These are phyloP conservation scores for Scaptomyza graminum DNA, from an alignment of 1,140 invertebrate genomes.

Conservation along the genomic window DNA sequence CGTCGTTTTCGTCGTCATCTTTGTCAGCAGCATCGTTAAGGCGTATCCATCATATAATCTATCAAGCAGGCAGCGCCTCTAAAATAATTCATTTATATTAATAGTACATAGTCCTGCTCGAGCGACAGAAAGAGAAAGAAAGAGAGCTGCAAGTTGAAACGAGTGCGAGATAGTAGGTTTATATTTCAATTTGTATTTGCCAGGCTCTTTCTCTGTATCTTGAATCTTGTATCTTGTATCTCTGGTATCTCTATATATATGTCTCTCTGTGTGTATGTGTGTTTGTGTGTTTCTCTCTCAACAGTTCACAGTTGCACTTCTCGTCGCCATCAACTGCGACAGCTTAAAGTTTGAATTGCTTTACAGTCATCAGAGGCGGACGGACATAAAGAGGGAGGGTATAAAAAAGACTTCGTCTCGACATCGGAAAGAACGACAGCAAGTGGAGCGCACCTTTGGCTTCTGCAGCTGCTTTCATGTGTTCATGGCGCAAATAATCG, in stretches of 20 bases:
- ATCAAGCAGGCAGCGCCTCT: constrained; percentile 50
- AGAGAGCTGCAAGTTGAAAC: not conserved
- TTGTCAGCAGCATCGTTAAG: constrained; percentile 64
- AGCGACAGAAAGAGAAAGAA: not conserved
- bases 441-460: constrained; percentile 72
- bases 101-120: constrained; percentile 51
- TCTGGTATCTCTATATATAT: not conserved
- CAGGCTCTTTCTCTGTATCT: constrained; percentile 38
- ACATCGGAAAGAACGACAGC: constrained; percentile 47
- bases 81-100: constrained; percentile 76
- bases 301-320: constrained; percentile 53
- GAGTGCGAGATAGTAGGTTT: not conserved
- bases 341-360: constrained; percentile 76
- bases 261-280: too few species aligned
- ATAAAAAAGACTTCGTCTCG: not conserved
- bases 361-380: constrained; percentile 50
- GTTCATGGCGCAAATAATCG: constrained; percentile 78
- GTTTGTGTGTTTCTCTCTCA: not conserved
- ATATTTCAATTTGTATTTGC: constrained; percentile 70
- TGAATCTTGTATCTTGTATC: constrained; percentile 17
- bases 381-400: not conserved
- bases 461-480: constrained; percentile 74
- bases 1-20: constrained; percentile 17
- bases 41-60: constrained; percentile 75
- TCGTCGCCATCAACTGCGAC: constrained; percentile 60